These are phyloP conservation scores for Trichomalopsis sarcophagae DNA, from an alignment of 1,140 invertebrate species.

Conservation along the genomic window DNA sequence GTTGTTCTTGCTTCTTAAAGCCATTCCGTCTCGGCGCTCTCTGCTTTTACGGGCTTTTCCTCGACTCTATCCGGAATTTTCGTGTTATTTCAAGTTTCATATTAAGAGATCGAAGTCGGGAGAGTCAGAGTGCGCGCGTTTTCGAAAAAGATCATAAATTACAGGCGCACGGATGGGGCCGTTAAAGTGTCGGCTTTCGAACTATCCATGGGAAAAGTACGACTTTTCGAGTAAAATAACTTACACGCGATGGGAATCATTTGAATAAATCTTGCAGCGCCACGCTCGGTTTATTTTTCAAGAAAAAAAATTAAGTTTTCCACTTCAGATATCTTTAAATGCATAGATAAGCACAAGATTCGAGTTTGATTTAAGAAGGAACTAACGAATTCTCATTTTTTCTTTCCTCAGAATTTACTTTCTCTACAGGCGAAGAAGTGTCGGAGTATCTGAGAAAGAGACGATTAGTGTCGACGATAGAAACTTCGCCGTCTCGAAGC, in stretches of 20 bases:
- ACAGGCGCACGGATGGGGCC: background rate
- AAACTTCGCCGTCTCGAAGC: constrained; percentile 82
- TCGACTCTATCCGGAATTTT: background rate
- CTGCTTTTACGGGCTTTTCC: background rate
- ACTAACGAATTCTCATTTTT: background rate
- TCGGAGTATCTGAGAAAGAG: constrained; percentile 80
- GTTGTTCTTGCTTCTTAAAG: background rate
- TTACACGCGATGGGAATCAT: background rate
- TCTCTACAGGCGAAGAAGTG: constrained; percentile 66
- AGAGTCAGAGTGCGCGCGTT: background rate
- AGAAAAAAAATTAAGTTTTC: no score
- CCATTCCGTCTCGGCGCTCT: background rate
- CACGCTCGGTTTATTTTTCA: no score
- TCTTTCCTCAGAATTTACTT: constrained; percentile 19
- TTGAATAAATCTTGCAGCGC: background rate
- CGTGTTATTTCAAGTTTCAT: background rate
- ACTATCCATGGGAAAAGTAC: background rate
- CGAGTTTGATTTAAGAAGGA: background rate
- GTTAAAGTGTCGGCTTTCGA: background rate
- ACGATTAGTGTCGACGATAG: constrained; percentile 85
- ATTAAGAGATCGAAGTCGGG: background rate
- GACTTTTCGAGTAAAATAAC: background rate
- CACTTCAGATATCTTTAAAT: no score
- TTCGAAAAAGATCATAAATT: constrained; percentile 5
- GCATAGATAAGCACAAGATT: background rate